Evolutionary conservation across 2,888 invertebrate species (phyloP).

Genomic region (Ferdinandea cuprea): DNA sequence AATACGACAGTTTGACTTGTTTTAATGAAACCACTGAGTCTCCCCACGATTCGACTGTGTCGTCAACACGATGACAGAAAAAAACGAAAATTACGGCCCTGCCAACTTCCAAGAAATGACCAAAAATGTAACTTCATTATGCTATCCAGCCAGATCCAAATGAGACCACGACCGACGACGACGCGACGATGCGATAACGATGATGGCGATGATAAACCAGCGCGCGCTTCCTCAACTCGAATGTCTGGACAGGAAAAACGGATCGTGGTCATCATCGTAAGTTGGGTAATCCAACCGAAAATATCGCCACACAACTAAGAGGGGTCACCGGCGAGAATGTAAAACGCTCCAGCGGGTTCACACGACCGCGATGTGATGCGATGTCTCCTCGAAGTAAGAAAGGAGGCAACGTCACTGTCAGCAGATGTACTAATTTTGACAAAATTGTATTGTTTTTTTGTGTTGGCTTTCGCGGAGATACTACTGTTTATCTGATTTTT

Average conservation of each 20-base stretch:
- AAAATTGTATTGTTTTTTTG: slow-evolving; percentile 30
- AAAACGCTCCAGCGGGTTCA: slow-evolving; percentile 62
- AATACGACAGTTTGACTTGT: slow-evolving; percentile 60
- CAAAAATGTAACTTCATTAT: slow-evolving; percentile 68
- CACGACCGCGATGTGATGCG: slow-evolving; percentile 43
- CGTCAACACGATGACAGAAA: slow-evolving; percentile 26
- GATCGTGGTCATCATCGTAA: slow-evolving; percentile 50
- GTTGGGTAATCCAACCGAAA: slow-evolving; percentile 56
- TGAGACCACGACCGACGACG: slow-evolving; percentile 49
- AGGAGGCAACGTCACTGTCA: neutral
- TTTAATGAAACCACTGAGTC: slow-evolving; percentile 53
- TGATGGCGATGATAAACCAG: slow-evolving; percentile 43
- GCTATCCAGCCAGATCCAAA: slow-evolving; percentile 62
- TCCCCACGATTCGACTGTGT: slow-evolving; percentile 13
- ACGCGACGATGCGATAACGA: slow-evolving; percentile 42
- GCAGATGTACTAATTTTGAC: slow-evolving; percentile 65
- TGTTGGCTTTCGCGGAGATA: neutral
- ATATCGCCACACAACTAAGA: slow-evolving; percentile 33
- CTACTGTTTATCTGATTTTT: slow-evolving; percentile 19
- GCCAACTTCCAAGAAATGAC: slow-evolving; percentile 57
- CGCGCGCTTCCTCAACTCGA: slow-evolving; percentile 29
- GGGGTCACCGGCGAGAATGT: slow-evolving; percentile 51
- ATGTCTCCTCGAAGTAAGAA: neutral
- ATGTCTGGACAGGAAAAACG: slow-evolving; percentile 14
- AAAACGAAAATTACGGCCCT: neutral